A percentile compares a stretch with the other conserved stretches of the same genome.
phyloP scores from a whole-genome alignment of 1,140 invertebrate genomes.

The Camponotus vicinus region DNA sequence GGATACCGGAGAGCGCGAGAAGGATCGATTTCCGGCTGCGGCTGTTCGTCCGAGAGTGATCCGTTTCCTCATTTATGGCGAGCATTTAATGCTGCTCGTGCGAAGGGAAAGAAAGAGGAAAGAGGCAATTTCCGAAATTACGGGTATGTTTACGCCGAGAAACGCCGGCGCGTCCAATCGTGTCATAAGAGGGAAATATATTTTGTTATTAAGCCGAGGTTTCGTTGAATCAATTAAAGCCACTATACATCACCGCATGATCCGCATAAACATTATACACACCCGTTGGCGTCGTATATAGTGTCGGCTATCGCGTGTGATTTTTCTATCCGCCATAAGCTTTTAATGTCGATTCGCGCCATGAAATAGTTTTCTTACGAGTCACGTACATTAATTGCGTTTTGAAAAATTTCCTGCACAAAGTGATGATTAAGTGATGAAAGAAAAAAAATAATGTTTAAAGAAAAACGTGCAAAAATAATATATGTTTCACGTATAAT shows the following conservation, averaged over 20 bases:
- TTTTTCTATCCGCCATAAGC: conserved; percentile 31
- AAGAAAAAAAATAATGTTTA: not conserved
- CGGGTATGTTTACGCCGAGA: conserved; percentile 5
- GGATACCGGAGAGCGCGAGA: not conserved
- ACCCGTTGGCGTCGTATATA: conserved; percentile 32
- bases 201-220: conserved; percentile 31
- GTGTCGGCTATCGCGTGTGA: conserved; percentile 8
- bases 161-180: not conserved
- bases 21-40: conserved; percentile 47
- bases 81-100: conserved; percentile 26
- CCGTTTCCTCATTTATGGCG: conserved; percentile 20
- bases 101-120: too few species aligned
- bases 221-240: conserved; percentile 45
- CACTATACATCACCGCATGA: not conserved
- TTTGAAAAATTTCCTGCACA: not conserved
- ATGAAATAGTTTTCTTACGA: conserved; percentile 16
- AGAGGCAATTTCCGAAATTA: conserved; percentile 17
- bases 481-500: not conserved
- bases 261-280: conserved; percentile 7
- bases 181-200: not conserved
- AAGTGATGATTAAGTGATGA: not conserved
- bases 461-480: not conserved
- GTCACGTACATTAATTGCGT: not conserved
- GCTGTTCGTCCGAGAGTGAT: not conserved
- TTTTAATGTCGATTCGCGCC: conserved; percentile 16